Conservation (phyloP, 1,140 invertebrate genomes). For the Tetramorium simillimum region DNA sequence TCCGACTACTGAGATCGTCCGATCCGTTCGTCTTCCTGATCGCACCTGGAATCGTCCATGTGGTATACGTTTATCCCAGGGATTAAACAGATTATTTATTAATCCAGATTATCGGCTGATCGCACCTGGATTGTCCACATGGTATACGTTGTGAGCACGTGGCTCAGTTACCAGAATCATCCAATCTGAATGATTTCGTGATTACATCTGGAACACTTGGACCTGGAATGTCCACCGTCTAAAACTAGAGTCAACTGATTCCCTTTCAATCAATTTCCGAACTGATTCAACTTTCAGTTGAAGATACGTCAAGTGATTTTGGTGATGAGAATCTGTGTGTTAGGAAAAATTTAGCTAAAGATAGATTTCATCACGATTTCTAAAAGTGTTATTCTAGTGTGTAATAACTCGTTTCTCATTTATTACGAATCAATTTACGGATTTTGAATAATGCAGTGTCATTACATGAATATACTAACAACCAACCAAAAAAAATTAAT, state of each 20-base stretch:
- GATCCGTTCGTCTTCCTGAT: constrained; percentile 21
- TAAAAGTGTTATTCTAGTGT: not conserved
- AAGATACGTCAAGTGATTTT: not conserved
- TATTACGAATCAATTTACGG: not conserved
- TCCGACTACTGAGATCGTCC: constrained; percentile 36
- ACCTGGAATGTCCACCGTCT: constrained; percentile 16
- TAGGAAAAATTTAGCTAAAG: not conserved
- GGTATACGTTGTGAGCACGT: not conserved
- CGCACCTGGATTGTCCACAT: not conserved
- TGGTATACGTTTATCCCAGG: not conserved
- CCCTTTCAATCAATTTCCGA: not conserved
- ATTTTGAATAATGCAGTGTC: not conserved
- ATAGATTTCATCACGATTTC: not conserved
- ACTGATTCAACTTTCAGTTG: not conserved
- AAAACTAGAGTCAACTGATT: constrained; percentile 25
- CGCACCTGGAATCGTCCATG: not conserved
- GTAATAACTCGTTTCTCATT: not conserved
- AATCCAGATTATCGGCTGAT: constrained; percentile 40
- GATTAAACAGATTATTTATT: constrained; percentile 16
- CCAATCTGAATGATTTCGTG: constrained; percentile 26
- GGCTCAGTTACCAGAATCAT: constrained; percentile 1
- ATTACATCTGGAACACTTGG: constrained; percentile 29
- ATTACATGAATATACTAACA: not conserved
- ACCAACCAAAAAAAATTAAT: not conserved
- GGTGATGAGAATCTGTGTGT: not conserved